Evolutionary conservation across 2,888 invertebrate genomes (phyloP), one percentile per base, ranked within the genome.

Genomic region (Hydrotaea diabolus): DNA sequence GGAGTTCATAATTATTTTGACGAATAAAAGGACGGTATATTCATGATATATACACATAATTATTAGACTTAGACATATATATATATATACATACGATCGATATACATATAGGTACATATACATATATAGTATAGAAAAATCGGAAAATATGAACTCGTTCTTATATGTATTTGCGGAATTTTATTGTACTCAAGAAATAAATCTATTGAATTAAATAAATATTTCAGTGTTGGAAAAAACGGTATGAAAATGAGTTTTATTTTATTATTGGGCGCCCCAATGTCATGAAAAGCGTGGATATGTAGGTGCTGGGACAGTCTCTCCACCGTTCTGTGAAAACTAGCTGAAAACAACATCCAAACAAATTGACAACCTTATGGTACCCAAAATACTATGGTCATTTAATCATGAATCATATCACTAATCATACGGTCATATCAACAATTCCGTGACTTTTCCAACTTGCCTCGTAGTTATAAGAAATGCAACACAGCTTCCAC

Each of bases 151-250:
- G 19, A 82, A 82, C 76, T 76, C 71, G 81, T 85, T 86, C 85
- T 82, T 77, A 82, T 49, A 82, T 86, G 84, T 86, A 87, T 86
- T 86, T 85, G 72, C 78, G 81, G 86, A 86, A 86, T 86, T 87
- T 87, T 85, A 87, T 82, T 87, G 86, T 87, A 87, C 79, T 81
- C 81, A 73, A 84, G 73, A 83, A 81, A 85, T 83, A 77, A 64
- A 84, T 84, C 74, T 80, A 66, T 36, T 36, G 31, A 64, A 80
- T 76, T 77, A 76, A 78, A 77, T 74, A 83, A 83, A 83, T 87
- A 87, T 87, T 87, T 87, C 82, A 87, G 85, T 88, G 88, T 88
- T 87, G 80, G 87, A 86, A 85, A 83, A 74, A 80, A 82, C 36
- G 49, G 55, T 23, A 72, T 36, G 11, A 13, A 76, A 39, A 19